phyloP scores from a whole-genome alignment of 2,113 vertebrate genomes.

The Morone saxatilis region DNA sequence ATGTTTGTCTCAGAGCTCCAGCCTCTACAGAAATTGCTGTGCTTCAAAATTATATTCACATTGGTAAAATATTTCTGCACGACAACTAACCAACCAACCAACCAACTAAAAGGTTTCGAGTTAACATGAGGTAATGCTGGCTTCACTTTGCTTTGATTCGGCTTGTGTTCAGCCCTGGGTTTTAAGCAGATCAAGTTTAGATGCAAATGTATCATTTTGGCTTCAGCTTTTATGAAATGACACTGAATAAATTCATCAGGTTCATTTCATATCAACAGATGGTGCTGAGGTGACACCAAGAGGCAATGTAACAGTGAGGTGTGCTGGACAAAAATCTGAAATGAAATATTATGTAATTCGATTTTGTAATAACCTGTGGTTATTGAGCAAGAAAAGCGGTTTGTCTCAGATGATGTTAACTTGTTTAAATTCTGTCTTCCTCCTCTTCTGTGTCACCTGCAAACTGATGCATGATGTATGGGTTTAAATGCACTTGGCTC shows the following conservation, averaged over 20 bases:
- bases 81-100: neutral
- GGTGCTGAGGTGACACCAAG: conserved; percentile 39
- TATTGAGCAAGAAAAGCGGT: conserved; percentile 1
- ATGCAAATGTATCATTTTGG: conserved; percentile 14
- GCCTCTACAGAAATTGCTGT: neutral
- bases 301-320: conserved; percentile 28
- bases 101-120: neutral
- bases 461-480: conserved; percentile 30
- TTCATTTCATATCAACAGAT: conserved; percentile 44
- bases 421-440: conserved; percentile 21
- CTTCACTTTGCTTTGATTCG: neutral
- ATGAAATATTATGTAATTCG: conserved; percentile 24
- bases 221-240: conserved; percentile 14
- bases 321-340: conserved; percentile 27
- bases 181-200: neutral
- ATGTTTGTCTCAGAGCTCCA: conserved; percentile 13
- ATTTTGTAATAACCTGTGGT: conserved; percentile 22
- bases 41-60: neutral
- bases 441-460: conserved; percentile 10
- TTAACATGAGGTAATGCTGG: conserved; percentile 3
- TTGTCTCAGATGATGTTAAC: neutral
- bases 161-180: neutral
- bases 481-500: conserved; percentile 62
- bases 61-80: conserved; percentile 12
- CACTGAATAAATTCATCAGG: conserved; percentile 40